Evolutionary conservation across 1,140 invertebrate species (phyloP).

Genomic region (Drosophila cardini): DNA sequence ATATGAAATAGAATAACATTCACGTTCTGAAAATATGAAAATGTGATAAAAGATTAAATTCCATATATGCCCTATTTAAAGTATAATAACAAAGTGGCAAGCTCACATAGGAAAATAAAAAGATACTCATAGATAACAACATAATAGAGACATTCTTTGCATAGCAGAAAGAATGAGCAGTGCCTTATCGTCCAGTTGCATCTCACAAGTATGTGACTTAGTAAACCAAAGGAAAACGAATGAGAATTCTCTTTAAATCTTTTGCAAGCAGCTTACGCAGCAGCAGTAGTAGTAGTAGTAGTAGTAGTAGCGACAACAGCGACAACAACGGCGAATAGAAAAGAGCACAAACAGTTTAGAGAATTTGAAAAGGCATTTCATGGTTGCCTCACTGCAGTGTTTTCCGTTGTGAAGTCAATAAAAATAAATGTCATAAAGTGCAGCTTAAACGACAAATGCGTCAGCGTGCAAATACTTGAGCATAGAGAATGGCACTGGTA

Average conservation of each 20-base stretch:
- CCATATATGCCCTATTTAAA: not conserved
- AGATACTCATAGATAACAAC: not conserved
- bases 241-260: slow-evolving; percentile 52
- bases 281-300: slow-evolving; percentile 6
- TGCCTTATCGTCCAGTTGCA: not conserved
- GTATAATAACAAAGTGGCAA: not conserved
- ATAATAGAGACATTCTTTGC: slow-evolving; percentile 28
- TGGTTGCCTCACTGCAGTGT: slow-evolving; percentile 30
- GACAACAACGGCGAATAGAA: not conserved
- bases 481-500: slow-evolving; percentile 9
- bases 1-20: no score
- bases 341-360: slow-evolving; percentile 42
- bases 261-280: slow-evolving; percentile 63
- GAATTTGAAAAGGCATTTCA: slow-evolving; percentile 43
- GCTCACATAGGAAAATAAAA: not conserved
- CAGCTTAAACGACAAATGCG: slow-evolving; percentile 71
- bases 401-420: slow-evolving; percentile 66
- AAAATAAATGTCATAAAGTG: slow-evolving; percentile 81
- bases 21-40: no score
- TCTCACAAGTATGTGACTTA: slow-evolving; percentile 15
- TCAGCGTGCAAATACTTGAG: slow-evolving; percentile 62
- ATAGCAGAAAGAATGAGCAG: slow-evolving; percentile 35
- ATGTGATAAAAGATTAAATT: not conserved
- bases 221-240: slow-evolving; percentile 25
- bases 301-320: slow-evolving; percentile 1